phyloP scores from a whole-genome alignment of 2,797 vertebrate genomes.

The Etheostoma perlongum region DNA sequence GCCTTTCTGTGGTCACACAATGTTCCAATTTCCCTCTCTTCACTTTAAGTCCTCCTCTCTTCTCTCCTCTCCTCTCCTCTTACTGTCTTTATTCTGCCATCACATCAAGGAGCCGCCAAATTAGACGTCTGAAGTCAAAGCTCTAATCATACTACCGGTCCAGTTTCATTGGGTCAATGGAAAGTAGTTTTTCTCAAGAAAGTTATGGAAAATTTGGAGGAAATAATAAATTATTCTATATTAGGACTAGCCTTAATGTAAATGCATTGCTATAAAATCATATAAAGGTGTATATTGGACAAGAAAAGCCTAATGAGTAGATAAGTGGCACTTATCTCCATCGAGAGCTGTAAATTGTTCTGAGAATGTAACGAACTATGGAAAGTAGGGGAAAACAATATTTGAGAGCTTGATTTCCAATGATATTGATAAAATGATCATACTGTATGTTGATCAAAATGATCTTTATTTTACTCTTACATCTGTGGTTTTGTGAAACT shows the following conservation, averaged over 20 bases:
- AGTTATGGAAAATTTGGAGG: constrained; percentile 50
- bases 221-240: constrained; percentile 35
- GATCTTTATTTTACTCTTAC: constrained; percentile 17
- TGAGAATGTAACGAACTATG: constrained; percentile 7
- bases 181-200: constrained; percentile 46
- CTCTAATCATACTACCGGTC: constrained; percentile 52
- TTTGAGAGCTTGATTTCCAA: constrained; percentile 34
- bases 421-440: constrained; percentile 30
- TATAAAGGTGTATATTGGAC: constrained; percentile 28
- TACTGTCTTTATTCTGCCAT: constrained; percentile 50
- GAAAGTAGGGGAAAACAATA: constrained; percentile 5
- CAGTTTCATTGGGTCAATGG: constrained; percentile 45
- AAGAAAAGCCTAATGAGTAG: neutral
- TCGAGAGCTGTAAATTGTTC: constrained; percentile 11
- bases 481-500: constrained; percentile 32
- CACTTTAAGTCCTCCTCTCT: constrained; percentile 49
- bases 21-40: constrained; percentile 80
- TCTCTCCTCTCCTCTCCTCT: constrained; percentile 22
- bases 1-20: constrained; percentile 80
- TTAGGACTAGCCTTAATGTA: constrained; percentile 16
- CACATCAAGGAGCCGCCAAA: constrained; percentile 64
- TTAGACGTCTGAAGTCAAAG: constrained; percentile 62
- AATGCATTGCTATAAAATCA: constrained; percentile 8
- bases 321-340: neutral
- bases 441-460: constrained; percentile 34